Base-by-base conservation (phyloP, 2,888 invertebrate species). In the Nomada ferruginata region DNA sequence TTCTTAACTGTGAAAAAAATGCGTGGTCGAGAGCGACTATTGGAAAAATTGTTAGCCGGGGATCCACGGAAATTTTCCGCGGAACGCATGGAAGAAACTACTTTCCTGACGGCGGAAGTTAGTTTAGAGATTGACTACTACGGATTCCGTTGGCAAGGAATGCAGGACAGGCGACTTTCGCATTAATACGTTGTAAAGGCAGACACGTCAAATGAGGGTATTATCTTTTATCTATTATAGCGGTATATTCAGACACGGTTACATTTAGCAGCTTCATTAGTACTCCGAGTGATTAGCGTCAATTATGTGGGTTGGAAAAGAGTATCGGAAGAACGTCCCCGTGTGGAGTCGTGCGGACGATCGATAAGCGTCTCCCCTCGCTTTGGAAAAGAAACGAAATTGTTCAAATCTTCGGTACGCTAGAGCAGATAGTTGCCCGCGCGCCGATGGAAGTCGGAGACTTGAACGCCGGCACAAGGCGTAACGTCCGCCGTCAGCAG, bases 221-320 rank as follows among this genome's bases (percentile, higher is more conserved):
- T 79, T 91, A 91, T 91, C 91, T 87, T 65, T 83, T 86, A 90
- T 89, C 89, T 89, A 79, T 83, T 64, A 70, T 91, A 91, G 90
- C 91, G 91, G 91, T 91, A 89, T 82, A 88, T 86, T 85, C 77
- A 82, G 84, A 78, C 82, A 10, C 80, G 76, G 82, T 86, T 87
- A 85, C 83, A 86, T 87, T 88, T 89, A 86, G 86, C 85, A 76
- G 79, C 84, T 88, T 89, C 89, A 85, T 90, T 90, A 87, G 80
- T 79, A 29, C 66, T n/a, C 50, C 23, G 59, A 71, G 18, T 29
- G 74, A 57, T 77, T 61, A 82, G 57, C 68, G 64, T 65, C 57
- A 55, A 59, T 77, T 82, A 85, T 87, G 86, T 87, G 85, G 85
- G 87, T 53, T 59, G 13, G 26, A 10, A 52, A 64, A 18, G 71